Evolutionary conservation across 2,113 vertebrate genomes (phyloP).

Genomic region (Lates calcarifer): DNA sequence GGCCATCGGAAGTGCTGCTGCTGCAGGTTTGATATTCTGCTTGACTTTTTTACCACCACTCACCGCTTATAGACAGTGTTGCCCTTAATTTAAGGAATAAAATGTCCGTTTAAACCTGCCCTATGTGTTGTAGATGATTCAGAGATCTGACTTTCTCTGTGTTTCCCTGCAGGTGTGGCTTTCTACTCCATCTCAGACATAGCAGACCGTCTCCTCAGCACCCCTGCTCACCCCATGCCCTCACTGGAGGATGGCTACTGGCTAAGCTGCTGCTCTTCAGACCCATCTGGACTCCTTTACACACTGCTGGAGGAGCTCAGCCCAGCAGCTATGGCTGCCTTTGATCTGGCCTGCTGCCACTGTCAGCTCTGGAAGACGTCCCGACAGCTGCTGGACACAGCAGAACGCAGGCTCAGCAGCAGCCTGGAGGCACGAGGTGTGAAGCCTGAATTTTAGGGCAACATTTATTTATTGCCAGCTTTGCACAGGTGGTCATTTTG

Average conservation of each 20-base stretch:
- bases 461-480: background rate
- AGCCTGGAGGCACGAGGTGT: constrained; percentile 89
- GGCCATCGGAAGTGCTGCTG: constrained; percentile 95
- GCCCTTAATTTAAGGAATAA: background rate
- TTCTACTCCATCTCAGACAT: constrained; percentile 98
- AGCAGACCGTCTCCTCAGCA: constrained; percentile 91
- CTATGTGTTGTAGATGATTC: background rate
- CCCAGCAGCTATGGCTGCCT: constrained; percentile 92
- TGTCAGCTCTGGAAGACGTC: constrained; percentile 97
- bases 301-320: constrained; percentile 91
- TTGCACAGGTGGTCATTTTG: background rate
- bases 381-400: constrained; percentile 94
- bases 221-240: constrained; percentile 86
- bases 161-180: constrained; percentile 89
- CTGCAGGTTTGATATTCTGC: constrained; percentile 87
- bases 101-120: no score
- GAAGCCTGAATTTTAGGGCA: background rate
- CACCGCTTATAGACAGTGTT: background rate
- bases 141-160: background rate
- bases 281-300: constrained; percentile 81
- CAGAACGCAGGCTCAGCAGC: constrained; percentile 88
- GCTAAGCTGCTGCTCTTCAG: constrained; percentile 82
- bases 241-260: constrained; percentile 92
- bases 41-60: background rate
- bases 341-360: constrained; percentile 96